Percentiles rank a stretch among this genome's conserved stretches.
phyloP scores from a whole-genome alignment of 2,888 invertebrate species.

The Lymantria dispar region DNA sequence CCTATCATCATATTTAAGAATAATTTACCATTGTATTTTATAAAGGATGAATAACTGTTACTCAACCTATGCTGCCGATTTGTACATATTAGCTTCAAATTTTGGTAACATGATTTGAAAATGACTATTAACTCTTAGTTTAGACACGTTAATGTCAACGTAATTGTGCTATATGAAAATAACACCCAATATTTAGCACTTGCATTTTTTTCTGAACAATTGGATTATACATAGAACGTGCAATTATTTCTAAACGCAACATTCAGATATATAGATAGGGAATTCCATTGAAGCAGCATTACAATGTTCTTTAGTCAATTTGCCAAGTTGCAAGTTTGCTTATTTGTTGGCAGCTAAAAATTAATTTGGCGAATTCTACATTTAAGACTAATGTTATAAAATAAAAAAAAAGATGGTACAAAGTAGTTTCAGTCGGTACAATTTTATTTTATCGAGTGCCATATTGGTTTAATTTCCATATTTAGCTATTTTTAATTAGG shows the following conservation, averaged over 20 bases:
- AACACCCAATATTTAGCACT: background rate
- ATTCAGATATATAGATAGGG: slow-evolving; percentile 45
- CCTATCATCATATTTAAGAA: no score
- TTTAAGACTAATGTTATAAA: slow-evolving; percentile 6
- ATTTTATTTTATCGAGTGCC: slow-evolving; percentile 24
- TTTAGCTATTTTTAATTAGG: slow-evolving; percentile 21
- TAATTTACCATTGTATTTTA: no score
- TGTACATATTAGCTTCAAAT: no score
- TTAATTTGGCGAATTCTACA: background rate
- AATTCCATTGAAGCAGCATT: slow-evolving; percentile 50
- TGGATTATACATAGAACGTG: slow-evolving; percentile 54
- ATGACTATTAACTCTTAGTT: no score
- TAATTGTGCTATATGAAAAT: background rate
- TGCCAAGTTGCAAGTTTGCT: slow-evolving; percentile 10
- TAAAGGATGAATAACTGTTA: no score
- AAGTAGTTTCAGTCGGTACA: slow-evolving; percentile 13
- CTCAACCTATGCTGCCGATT: no score
- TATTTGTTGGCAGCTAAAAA: slow-evolving; percentile 27
- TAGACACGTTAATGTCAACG: no score
- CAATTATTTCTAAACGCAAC: slow-evolving; percentile 50
- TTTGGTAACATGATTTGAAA: no score
- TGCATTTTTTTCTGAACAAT: background rate
- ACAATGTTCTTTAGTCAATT: background rate
- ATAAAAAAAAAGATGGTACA: slow-evolving; percentile 17
- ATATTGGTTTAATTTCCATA: slow-evolving; percentile 30